Base-by-base conservation (phyloP, 2,888 invertebrate species). In the Alcis repandata region DNA sequence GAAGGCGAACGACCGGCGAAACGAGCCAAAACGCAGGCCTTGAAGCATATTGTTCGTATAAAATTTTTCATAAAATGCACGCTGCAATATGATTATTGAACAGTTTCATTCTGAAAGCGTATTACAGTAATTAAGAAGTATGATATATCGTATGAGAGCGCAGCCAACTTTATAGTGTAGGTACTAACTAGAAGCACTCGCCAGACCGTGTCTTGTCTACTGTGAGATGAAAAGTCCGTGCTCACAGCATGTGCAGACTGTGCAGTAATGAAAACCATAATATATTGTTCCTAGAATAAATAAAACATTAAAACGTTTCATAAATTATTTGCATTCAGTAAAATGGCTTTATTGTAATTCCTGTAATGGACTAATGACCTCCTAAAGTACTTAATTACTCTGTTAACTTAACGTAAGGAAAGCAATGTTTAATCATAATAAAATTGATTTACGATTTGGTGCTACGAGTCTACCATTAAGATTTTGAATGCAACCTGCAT, bases 1-100 rank as follows among this genome's bases (percentile, higher is more conserved):
- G 79, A 74, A 79, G 77, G 78, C 79, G 77, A 76, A 63, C 76
- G 78, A 76, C 67, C 81, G 74, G 63, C 73, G 77, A 73, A 78
- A 79, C 71, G 70, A 70, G 67, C 75, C 61, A 74, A 68, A 72
- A 72, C 63, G 13, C 65, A 53, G 41, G 60, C 60, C 68, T 54
- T 62, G 61, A 54, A 66, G 54, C 58, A 59, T 54, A 61, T 49
- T 67, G 61, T 62, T 59, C 43, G 48, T 41, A 19, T 45, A 56
- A 61, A 52, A 27, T 27, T 27, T 27, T 27, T 27, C 27, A 52
- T 58, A 54, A 49, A 46, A 59, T 38, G 65, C 57, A 36, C 19
- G 20, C 32, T 64, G 58, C 53, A 20, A 49, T 56, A 59, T 56
- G 36, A 59, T 58, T n/a, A 33, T 33, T 54, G 46, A 59, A 59